Evolutionary conservation across 2,113 vertebrate species (phyloP), one percentile per base, ranked within the genome.

Genomic region (Neogale vison): DNA sequence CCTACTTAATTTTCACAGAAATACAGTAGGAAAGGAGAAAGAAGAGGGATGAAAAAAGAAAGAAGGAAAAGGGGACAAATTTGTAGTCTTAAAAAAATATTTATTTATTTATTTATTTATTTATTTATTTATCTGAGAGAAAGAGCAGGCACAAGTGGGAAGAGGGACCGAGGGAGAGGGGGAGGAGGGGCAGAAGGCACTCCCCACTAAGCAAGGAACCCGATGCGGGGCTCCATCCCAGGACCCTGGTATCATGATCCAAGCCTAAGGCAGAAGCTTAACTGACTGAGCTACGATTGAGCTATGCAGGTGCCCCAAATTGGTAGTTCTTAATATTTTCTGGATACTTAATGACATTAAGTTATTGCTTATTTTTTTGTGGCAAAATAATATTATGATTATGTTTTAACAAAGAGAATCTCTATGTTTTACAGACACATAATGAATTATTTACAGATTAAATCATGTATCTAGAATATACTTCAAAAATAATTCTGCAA

Each of bases 1-100:
- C 84, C 61, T 79, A 92, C 42, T n/a, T 57, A 6, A 72, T 84
- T 94, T 82, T 90, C 86, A 86, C 67, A 87, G 89, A 90, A 85
- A 88, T 36, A 82, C 24, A 93, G 3, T 36, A 36, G 42, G 42
- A 59, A 50, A 52, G 47, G 24, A 45, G n/a, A 39, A 47, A 65
- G 7, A 42, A 88, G 9, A 42, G 82, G 57, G 7, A 57, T 10
- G 13, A 74, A 31, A 57, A 76, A 18, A 12, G 11, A 88, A 72
- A 91, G 9, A 21, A 91, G 18, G 42, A 34, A 77, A 67, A 20
- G 17, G 83, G 55, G 34, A 24, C 18, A 92, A 94, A 94, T 26
- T 21, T 14, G 36, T 42, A 65, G 71, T 59, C 96, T 23, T 59
- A 4, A 10, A 59, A 50, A 52, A 52, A 15, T 57, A 7, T 57